phyloP scores from a whole-genome alignment of 1,140 invertebrate species.

The Brachystomella parvula region DNA sequence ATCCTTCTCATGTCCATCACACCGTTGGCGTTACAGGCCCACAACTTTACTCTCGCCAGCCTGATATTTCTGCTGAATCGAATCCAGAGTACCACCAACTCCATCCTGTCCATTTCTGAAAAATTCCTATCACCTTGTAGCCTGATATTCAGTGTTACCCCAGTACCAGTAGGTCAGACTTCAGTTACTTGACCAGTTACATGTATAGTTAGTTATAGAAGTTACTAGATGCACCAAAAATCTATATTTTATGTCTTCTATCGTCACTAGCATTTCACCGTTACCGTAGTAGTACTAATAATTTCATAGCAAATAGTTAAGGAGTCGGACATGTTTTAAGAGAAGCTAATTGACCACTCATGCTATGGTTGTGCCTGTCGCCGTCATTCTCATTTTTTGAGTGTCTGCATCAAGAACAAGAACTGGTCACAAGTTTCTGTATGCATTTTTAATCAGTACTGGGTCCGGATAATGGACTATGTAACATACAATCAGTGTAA shows the following conservation, averaged over 20 bases:
- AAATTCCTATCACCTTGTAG: neutral
- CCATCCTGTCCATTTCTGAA: neutral
- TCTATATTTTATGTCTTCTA: neutral
- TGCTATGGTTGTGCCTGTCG: neutral
- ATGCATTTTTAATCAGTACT: neutral
- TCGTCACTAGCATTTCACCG: neutral
- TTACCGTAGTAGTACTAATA: neutral
- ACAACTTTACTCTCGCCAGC: too few species aligned
- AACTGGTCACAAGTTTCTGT: neutral
- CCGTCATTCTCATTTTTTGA: neutral
- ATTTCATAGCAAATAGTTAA: neutral
- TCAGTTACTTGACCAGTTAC: neutral
- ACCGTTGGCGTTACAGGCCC: neutral
- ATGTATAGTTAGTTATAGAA: neutral
- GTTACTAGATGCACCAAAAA: neutral
- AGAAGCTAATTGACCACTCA: too few species aligned
- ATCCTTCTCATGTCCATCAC: neutral
- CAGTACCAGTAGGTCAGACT: too few species aligned
- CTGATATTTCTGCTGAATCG: too few species aligned
- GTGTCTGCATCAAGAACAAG: neutral
- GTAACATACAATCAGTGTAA: too few species aligned
- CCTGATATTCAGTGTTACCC: neutral
- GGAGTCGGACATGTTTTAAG: too few species aligned
- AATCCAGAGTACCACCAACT: conserved; percentile 8
- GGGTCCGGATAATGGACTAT: too few species aligned